A percentile compares a stretch with the other conserved stretches of the same genome.
Conservation (phyloP, 2,113 vertebrate species). For the Mungos mungo region DNA sequence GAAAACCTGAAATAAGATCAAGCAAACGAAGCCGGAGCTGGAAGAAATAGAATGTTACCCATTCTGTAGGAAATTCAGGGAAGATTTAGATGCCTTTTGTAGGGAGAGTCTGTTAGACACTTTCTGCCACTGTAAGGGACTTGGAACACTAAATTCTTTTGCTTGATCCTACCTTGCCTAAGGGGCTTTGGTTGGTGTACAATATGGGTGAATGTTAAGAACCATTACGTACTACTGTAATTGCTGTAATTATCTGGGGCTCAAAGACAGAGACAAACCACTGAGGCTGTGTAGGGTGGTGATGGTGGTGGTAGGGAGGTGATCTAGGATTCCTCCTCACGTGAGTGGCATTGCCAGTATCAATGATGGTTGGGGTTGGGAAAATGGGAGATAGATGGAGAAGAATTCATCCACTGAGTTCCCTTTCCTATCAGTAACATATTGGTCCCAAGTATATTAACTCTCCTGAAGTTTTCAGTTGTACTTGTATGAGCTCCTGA, state of each 20-base stretch:
- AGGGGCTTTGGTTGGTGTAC: not conserved
- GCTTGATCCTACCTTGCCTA: not conserved
- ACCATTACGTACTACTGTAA: too few species aligned
- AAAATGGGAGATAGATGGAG: too few species aligned
- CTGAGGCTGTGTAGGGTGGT: not conserved
- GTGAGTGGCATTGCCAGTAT: not conserved
- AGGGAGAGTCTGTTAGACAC: not conserved
- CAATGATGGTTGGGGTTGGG: too few species aligned
- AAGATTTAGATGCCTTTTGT: not conserved
- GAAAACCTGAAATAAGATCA: not conserved
- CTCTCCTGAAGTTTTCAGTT: not conserved
- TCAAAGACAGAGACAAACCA: not conserved
- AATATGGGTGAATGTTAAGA: not conserved
- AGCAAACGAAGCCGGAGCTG: not conserved
- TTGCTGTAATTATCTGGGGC: not conserved
- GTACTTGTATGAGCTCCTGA: not conserved
- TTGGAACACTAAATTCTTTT: not conserved
- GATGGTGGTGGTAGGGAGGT: not conserved
- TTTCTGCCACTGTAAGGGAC: not conserved
- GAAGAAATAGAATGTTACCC: not conserved
- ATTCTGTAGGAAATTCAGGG: not conserved
- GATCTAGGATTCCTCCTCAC: not conserved
- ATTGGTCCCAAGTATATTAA: not conserved
- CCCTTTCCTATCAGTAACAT: not conserved
- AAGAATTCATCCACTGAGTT: not conserved